Conservation (phyloP, 2,888 invertebrate genomes). For the Drosophila pseudotalamancana region DNA sequence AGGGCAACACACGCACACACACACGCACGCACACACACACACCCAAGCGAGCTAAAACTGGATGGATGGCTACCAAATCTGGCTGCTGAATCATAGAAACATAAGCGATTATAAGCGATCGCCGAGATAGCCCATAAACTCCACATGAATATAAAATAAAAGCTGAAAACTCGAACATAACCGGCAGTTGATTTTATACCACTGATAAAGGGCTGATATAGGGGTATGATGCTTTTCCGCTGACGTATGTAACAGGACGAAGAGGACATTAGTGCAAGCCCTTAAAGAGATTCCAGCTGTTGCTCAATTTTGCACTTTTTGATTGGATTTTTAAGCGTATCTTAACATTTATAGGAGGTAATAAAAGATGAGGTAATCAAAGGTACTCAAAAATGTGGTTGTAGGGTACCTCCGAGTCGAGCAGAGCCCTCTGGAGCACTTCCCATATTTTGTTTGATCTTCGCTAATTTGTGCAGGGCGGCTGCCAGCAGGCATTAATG, state of each 20-base stretch:
- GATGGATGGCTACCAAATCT: constrained; percentile 73
- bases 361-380: no score
- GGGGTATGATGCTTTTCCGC: not conserved
- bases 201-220: not conserved
- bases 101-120: constrained; percentile 72
- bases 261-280: no score
- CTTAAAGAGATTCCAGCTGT: no score
- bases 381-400: no score
- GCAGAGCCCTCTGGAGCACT: not conserved
- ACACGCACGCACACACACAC: constrained; percentile 4
- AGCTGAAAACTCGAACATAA: constrained; percentile 39
- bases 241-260: not conserved
- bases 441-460: constrained; percentile 6
- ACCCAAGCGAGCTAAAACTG: constrained; percentile 43
- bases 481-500: constrained; percentile 76
- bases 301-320: no score
- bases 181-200: constrained; percentile 23
- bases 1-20: constrained; percentile 41
- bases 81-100: constrained; percentile 76
- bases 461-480: constrained; percentile 73
- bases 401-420: not conserved
- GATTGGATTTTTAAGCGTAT: not conserved
- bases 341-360: no score
- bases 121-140: constrained; percentile 60
- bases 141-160: constrained; percentile 34